Percentiles rank a stretch among this genome's conserved stretches.
These are phyloP conservation scores for Panthera leo DNA, from an alignment of 2,113 vertebrate genomes.

Conservation along the genomic window DNA sequence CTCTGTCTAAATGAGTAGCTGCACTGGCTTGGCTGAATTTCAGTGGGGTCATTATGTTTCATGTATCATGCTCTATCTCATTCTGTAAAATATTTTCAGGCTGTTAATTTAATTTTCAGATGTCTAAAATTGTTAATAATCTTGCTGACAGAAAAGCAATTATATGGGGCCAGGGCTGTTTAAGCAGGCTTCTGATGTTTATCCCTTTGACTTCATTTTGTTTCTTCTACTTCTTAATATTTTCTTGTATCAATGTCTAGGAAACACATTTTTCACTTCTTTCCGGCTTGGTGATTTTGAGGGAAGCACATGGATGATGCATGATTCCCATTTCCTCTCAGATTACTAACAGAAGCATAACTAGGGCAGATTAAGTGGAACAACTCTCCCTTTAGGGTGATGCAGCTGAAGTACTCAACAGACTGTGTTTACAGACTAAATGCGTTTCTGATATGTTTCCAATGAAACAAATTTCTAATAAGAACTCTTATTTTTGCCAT, in stretches of 20 bases:
- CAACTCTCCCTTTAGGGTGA: slow-evolving; percentile 51
- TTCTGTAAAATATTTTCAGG: slow-evolving; percentile 78
- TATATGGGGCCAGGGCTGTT: slow-evolving; percentile 71
- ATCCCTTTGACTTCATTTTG: slow-evolving; percentile 77
- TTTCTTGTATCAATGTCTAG: slow-evolving; percentile 40
- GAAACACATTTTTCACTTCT: slow-evolving; percentile 64
- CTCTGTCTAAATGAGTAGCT: slow-evolving; percentile 75
- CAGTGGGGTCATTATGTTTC: slow-evolving; percentile 79
- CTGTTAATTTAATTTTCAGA: slow-evolving; percentile 80
- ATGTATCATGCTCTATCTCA: slow-evolving; percentile 74
- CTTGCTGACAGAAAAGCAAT: slow-evolving; percentile 75
- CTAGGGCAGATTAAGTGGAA: slow-evolving; percentile 55
- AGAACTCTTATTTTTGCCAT: background rate
- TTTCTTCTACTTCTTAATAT: slow-evolving; percentile 59
- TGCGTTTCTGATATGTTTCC: slow-evolving; percentile 19
- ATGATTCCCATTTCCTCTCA: slow-evolving; percentile 33
- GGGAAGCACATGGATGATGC: background rate
- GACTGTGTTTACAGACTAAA: slow-evolving; percentile 36
- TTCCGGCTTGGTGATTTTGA: background rate
- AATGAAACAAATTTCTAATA: slow-evolving; percentile 40
- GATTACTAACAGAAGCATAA: slow-evolving; percentile 61
- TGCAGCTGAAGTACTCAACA: background rate
- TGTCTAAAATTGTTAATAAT: slow-evolving; percentile 80
- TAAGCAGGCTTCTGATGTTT: slow-evolving; percentile 74
- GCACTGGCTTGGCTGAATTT: slow-evolving; percentile 77